Base-by-base conservation (phyloP, 1,140 invertebrate genomes). In the Leucophenga varia region DNA sequence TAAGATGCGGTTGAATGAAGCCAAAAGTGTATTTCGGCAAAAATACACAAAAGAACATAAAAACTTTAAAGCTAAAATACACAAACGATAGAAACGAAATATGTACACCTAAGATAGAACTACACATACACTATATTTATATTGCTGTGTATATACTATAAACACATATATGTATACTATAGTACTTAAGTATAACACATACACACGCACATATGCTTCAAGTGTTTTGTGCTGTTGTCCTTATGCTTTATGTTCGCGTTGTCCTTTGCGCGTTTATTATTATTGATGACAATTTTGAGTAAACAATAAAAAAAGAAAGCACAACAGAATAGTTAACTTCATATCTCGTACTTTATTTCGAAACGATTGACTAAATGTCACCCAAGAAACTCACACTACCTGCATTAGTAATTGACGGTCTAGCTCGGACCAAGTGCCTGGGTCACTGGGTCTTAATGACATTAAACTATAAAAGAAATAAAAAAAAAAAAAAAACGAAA, bases 241-340 rank as follows among this genome's bases (percentile, higher is more conserved):
- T n/a, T n/a, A n/a, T n/a, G n/a, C n/a, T n/a, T n/a, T n/a, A n/a
- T n/a, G n/a, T n/a, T n/a, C n/a, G n/a, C n/a, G n/a, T n/a, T n/a
- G n/a, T n/a, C n/a, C n/a, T n/a, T n/a, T n/a, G 42, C 48, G 49
- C 61, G 61, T 64, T 67, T 67, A 67, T 65, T 67, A 65, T 65
- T 65, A 65, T 67, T 67, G 61, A 65, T 67, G 61, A 65, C 61
- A 63, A 59, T 65, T 65, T 65, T 65, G 63, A 65, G 63, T 53
- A 56, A 61, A 67, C 63, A 67, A 65, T 65, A 65, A 65, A 65
- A 47, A 38, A 47, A 61, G n/a, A 57, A 51, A 42, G 54, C 34
- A 34, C 53, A 49, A 34, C 51, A 54, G n/a, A n/a, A n/a, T n/a
- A n/a, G n/a, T n/a, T n/a, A n/a, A n/a, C n/a, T n/a, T n/a, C n/a